Base-by-base conservation (phyloP, 2,888 invertebrate genomes). In the Xylota sylvarum region DNA sequence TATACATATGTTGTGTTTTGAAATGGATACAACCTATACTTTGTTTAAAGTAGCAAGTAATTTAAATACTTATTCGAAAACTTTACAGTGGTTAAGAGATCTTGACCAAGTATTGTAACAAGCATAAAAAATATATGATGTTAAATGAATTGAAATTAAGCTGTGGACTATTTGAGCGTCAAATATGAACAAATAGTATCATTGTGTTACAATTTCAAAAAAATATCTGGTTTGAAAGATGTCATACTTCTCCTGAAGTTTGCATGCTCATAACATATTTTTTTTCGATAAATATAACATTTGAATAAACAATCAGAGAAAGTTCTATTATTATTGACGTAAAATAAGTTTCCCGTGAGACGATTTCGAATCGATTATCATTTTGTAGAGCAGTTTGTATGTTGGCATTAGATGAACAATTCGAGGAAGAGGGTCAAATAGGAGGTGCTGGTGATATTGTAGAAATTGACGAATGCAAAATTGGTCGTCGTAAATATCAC, bases 381-480 rank as follows among this genome's bases (percentile, higher is more conserved):
- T n/a, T n/a, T n/a, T n/a, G n/a, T n/a, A n/a, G n/a, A n/a, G n/a
- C n/a, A n/a, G n/a, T n/a, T n/a, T n/a, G n/a, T n/a, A n/a, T n/a
- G n/a, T n/a, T n/a, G n/a, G n/a, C n/a, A n/a, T n/a, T n/a, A n/a
- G n/a, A n/a, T n/a, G n/a, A n/a, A n/a, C n/a, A n/a, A n/a, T n/a
- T n/a, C n/a, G 55, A 58, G 35, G 58, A 35, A 35, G 58, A 58
- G 58, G 58, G 58, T 58, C 56, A 35, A 58, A 58, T 35, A 58
- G 56, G 56, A 58, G 56, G 56, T 58, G 56, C 17, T n/a, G 56
- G 56, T 58, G 35, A 58, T 17, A 35, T 58, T 35, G 56, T 58
- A 9, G 56, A 58, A 58, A 58, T 35, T 58, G 56, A 58, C 35
- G 32, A 58, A 35, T 58, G 35, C 10, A 60, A 40, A 19, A 48